phyloP scores from a whole-genome alignment of 2,797 vertebrate species.

The Lagocephalus sceleratus region DNA sequence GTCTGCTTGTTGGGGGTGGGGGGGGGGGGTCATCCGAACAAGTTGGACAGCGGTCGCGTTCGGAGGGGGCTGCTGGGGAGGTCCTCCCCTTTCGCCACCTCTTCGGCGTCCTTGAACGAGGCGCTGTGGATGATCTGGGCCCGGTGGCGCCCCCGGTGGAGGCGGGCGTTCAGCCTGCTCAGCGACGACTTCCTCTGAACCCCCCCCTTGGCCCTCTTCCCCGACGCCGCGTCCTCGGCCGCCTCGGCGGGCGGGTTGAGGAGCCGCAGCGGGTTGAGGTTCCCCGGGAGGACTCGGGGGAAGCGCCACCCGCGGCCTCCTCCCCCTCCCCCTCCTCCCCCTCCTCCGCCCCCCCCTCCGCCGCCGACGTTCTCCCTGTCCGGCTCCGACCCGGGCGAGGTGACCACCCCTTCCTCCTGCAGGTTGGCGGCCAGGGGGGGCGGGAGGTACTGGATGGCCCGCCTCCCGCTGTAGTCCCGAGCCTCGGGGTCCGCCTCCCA shows the following conservation, averaged over 20 bases:
- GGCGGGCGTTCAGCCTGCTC: conserved; percentile 83
- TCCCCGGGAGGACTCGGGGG: conserved; percentile 84
- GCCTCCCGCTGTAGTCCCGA: conserved; percentile 91
- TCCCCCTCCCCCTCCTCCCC: conserved; percentile 23
- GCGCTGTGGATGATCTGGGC: conserved; percentile 94
- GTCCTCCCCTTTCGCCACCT: conserved; percentile 78
- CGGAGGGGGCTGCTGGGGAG: conserved; percentile 79
- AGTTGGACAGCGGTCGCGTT: conserved; percentile 88
- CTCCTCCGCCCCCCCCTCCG: conserved; percentile 30
- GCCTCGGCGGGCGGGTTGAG: conserved; percentile 73
- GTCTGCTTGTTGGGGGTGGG: conserved; percentile 9
- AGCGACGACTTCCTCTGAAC: conserved; percentile 83
- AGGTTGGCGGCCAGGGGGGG: conserved; percentile 56
- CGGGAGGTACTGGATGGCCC: conserved; percentile 87
- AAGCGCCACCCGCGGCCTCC: conserved; percentile 83
- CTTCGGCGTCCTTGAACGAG: conserved; percentile 81
- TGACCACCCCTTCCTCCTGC: conserved; percentile 56
- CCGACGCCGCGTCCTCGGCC: conserved; percentile 28
- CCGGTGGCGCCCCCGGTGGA: conserved; percentile 87
- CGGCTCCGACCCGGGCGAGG: conserved; percentile 60
- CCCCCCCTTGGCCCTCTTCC: conserved; percentile 76
- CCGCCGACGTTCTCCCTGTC: conserved; percentile 55
- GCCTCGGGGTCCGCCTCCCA: conserved; percentile 90
- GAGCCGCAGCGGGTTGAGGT: conserved; percentile 83
- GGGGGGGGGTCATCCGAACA: conserved; percentile 81